Evolutionary conservation across 2,888 invertebrate species (phyloP).

Genomic region (Drosophila rubida): DNA sequence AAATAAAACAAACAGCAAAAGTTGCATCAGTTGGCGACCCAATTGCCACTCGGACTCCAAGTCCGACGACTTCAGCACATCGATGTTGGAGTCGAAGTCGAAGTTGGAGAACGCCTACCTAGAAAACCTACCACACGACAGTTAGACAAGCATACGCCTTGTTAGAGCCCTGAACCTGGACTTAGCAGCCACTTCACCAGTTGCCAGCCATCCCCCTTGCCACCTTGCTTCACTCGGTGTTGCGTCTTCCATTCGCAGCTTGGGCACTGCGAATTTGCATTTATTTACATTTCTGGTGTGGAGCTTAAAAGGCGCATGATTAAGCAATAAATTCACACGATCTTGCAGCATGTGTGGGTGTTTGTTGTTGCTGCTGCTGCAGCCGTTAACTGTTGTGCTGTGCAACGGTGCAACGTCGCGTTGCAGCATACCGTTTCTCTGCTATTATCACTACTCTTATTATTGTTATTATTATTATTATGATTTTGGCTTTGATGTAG

Average conservation of each 20-base stretch:
- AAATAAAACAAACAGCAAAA: conserved; percentile 53
- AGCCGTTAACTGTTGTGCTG: conserved; percentile 53
- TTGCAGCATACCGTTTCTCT: neutral
- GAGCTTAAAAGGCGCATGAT: conserved; percentile 59
- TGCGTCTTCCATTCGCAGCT: neutral
- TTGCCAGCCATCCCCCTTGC: neutral
- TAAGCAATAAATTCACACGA: conserved; percentile 75
- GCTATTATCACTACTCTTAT: conserved; percentile 10
- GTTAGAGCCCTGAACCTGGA: conserved; percentile 52
- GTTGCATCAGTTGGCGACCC: conserved; percentile 61
- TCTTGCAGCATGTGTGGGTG: conserved; percentile 36
- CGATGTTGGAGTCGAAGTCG: neutral
- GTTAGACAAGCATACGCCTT: conserved; percentile 58
- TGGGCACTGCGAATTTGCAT: conserved; percentile 40
- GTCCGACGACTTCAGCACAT: neutral
- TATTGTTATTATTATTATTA: conserved; percentile 10
- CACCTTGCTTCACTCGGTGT: neutral
- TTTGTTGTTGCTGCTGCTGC: conserved; percentile 20
- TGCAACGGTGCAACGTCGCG: conserved; percentile 26
- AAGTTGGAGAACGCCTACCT: conserved; percentile 44
- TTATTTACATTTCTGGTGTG: conserved; percentile 59
- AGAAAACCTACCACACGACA: conserved; percentile 40
- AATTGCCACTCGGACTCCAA: conserved; percentile 34
- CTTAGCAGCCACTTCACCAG: neutral
- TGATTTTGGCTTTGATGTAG: conserved; percentile 24